Evolutionary conservation across 2,113 vertebrate species (phyloP).

Genomic region (Ancistrus triradiatus): DNA sequence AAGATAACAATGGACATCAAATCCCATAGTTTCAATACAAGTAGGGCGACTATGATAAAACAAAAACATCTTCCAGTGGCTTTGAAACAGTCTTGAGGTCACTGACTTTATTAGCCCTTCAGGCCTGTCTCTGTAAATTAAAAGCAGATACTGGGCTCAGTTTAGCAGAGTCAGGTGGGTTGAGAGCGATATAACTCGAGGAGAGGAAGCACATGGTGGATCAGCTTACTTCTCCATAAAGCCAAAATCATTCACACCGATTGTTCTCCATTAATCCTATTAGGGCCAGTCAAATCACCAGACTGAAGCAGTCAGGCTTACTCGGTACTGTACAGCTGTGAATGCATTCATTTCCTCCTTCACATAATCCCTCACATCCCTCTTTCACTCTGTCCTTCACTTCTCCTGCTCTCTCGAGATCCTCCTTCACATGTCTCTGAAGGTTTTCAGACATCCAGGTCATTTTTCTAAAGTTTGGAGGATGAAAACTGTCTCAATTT

Average conservation of each 20-base stretch:
- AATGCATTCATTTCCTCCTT: constrained; percentile 4
- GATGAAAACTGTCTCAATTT: no score
- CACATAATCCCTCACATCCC: neutral
- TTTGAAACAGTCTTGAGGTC: no score
- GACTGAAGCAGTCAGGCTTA: constrained; percentile 7
- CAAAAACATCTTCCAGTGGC: no score
- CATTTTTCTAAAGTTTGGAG: no score
- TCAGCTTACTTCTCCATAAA: constrained; percentile 38
- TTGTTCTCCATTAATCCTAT: constrained; percentile 51
- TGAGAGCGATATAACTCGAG: constrained; percentile 12
- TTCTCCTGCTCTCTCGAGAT: neutral
- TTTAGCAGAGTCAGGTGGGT: constrained; percentile 8
- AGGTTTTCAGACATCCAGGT: no score
- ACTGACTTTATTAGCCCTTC: no score
- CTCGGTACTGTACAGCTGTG: neutral
- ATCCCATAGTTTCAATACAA: no score
- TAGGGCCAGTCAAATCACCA: constrained; percentile 36
- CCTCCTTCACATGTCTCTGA: neutral
- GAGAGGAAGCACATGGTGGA: constrained; percentile 21
- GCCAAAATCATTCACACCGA: constrained; percentile 44
- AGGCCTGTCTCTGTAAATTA: no score
- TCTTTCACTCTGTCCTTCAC: neutral
- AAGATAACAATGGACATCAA: no score
- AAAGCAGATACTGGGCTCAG: neutral
- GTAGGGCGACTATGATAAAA: no score